Evolutionary conservation across 2,888 invertebrate genomes (phyloP).

Genomic region (Macrophya alboannulata): DNA sequence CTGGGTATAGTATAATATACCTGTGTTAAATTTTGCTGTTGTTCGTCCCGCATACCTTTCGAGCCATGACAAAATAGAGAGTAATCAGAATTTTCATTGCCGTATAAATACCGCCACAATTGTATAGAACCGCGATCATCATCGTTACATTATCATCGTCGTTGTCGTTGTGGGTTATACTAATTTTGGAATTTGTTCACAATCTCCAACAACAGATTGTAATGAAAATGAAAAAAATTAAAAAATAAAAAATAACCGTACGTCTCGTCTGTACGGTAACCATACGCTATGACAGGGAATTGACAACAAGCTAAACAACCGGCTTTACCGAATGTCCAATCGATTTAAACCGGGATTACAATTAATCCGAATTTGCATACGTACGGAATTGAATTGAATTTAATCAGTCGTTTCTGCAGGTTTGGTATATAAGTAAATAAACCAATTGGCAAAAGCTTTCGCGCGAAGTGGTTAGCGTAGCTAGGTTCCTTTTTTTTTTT

Average conservation of each 20-base stretch:
- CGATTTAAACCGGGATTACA: neutral
- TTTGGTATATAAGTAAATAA: neutral
- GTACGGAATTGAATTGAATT: neutral
- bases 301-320: neutral
- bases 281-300: neutral
- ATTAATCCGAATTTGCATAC: constrained; percentile 1
- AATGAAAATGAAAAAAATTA: neutral
- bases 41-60: constrained; percentile 71
- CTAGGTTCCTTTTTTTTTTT: neutral
- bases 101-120: neutral
- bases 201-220: neutral
- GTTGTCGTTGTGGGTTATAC: neutral
- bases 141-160: neutral
- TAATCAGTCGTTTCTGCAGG: constrained; percentile 13
- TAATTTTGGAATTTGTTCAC: neutral
- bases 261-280: neutral
- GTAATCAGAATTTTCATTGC: constrained; percentile 61
- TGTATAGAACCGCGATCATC: neutral
- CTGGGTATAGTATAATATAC: neutral
- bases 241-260: neutral
- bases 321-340: constrained; percentile 1
- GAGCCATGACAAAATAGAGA: constrained; percentile 76
- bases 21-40: neutral
- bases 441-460: neutral
- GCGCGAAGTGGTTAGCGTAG: neutral